Conservation (phyloP, 35 echinoderm and acorn worm genomes). For the Diadema setosum region DNA sequence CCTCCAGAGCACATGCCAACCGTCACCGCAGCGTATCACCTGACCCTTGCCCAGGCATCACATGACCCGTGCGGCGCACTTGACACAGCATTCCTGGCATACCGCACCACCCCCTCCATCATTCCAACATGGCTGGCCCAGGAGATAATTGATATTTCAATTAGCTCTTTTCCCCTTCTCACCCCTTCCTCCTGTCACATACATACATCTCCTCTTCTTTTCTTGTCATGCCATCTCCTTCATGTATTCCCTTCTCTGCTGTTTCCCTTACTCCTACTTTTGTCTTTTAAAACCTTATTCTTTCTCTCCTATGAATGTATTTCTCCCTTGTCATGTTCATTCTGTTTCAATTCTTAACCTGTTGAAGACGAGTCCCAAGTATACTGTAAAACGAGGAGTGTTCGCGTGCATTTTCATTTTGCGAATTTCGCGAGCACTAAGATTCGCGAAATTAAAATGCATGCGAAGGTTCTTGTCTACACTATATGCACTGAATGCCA, state of each 20-base stretch:
- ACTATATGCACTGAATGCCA: too few species aligned
- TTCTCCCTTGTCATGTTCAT: too few species aligned
- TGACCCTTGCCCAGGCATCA: background rate
- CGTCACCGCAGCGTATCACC: too few species aligned
- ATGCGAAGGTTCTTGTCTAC: too few species aligned
- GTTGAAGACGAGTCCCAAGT: too few species aligned
- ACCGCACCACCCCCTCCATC: background rate
- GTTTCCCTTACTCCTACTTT: background rate
- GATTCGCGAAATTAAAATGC: too few species aligned
- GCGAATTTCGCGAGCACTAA: too few species aligned
- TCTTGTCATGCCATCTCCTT: background rate
- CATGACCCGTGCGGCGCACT: background rate
- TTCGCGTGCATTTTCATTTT: too few species aligned
- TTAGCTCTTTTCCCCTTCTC: background rate
- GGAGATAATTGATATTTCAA: slow-evolving; percentile 3
- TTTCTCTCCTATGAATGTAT: too few species aligned
- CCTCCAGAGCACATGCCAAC: too few species aligned
- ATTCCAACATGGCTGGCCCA: background rate
- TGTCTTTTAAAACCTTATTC: background rate
- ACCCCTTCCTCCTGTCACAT: background rate
- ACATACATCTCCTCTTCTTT: background rate
- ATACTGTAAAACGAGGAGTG: too few species aligned
- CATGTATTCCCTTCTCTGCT: background rate
- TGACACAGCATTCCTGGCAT: background rate
- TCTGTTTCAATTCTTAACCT: too few species aligned